These are phyloP conservation scores for Phaethon lepturus DNA, from an alignment of 2,113 vertebrate species.

Conservation along the genomic window DNA sequence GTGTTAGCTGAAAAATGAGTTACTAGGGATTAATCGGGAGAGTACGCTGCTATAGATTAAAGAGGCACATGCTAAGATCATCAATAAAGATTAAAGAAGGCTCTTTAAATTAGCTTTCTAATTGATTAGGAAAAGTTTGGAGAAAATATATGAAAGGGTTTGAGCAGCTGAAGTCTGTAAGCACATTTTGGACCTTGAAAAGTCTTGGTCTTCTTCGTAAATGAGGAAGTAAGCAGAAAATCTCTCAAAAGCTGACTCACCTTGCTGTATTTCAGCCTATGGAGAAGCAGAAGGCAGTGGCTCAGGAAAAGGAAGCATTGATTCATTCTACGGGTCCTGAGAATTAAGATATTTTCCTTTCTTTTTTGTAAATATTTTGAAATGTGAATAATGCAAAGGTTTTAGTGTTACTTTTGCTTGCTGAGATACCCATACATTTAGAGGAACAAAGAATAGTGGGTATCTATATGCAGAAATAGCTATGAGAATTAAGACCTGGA, in stretches of 20 bases:
- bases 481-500: not conserved
- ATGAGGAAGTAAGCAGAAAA: not conserved
- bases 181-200: not conserved
- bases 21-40: not conserved
- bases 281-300: not conserved
- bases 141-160: not conserved
- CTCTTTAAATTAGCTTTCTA: not conserved
- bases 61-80: not conserved
- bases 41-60: not conserved
- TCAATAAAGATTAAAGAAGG: not conserved
- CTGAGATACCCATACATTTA: not conserved
- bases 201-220: not conserved
- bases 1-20: not conserved
- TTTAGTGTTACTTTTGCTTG: not conserved
- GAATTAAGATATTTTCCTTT: not conserved
- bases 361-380: not conserved
- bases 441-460: not conserved
- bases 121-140: constrained; percentile 3
- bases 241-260: not conserved
- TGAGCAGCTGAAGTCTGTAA: not conserved
- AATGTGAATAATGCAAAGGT: not conserved
- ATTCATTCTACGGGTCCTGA: not conserved
- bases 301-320: not conserved
- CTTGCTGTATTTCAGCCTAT: not conserved
- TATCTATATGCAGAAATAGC: not conserved